A percentile compares a stretch with the other conserved stretches of the same genome.
Conservation (phyloP, 2,113 vertebrate species). For the Proterorhinus semilunaris region DNA sequence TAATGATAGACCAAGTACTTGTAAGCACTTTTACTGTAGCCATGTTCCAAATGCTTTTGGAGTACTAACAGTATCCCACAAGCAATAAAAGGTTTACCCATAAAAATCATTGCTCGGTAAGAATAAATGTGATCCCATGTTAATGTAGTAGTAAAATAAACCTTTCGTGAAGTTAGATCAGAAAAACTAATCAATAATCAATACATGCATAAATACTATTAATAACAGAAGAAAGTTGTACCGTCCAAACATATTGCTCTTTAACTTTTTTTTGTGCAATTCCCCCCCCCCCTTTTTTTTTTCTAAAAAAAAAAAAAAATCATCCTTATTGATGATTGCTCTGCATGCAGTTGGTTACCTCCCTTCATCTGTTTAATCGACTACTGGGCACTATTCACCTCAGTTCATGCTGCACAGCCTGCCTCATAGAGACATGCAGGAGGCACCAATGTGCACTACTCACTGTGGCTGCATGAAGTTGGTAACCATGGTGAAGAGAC, state of each 20-base stretch:
- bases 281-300: slow-evolving; percentile 16
- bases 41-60: slow-evolving; percentile 19
- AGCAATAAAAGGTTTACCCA: neutral
- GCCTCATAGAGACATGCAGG: slow-evolving; percentile 41
- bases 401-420: slow-evolving; percentile 71
- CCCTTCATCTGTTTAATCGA: slow-evolving; percentile 61
- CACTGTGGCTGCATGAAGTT: slow-evolving; percentile 95
- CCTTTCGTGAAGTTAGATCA: no score
- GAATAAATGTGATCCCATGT: neutral
- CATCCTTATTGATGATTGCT: slow-evolving; percentile 75
- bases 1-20: slow-evolving; percentile 70
- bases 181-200: neutral
- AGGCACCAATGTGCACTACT: slow-evolving; percentile 52
- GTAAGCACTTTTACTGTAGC: slow-evolving; percentile 63
- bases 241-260: slow-evolving; percentile 32
- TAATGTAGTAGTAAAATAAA: no score
- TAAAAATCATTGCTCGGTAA: neutral
- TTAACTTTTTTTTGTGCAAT: slow-evolving; percentile 5
- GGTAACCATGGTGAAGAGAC: slow-evolving; percentile 88
- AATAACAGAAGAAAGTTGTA: slow-evolving; percentile 44
- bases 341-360: slow-evolving; percentile 80
- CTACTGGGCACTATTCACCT: slow-evolving; percentile 85
- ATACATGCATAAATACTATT: neutral
- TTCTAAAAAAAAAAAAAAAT: slow-evolving; percentile 49
- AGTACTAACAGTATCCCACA: neutral